These are phyloP conservation scores for Agriopis leucophaearia DNA, from an alignment of 2,888 invertebrate genomes.

Conservation along the genomic window DNA sequence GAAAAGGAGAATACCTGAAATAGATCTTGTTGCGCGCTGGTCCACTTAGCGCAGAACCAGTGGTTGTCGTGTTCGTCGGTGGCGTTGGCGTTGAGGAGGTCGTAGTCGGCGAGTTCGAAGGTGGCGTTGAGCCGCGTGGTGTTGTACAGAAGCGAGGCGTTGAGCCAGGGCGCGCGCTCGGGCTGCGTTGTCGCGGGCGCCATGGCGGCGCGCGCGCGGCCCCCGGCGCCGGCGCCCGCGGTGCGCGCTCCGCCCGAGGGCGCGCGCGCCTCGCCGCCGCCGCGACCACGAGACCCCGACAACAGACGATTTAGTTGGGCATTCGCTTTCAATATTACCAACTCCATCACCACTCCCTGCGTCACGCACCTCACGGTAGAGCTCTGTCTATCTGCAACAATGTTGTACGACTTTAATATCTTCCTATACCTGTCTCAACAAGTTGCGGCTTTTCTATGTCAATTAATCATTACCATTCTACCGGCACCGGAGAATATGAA, in stretches of 20 bases:
- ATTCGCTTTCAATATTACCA: slow-evolving; percentile 87
- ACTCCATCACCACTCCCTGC: slow-evolving; percentile 85
- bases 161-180: slow-evolving; percentile 82
- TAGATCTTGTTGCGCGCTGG: slow-evolving; percentile 92
- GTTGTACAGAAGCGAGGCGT: slow-evolving; percentile 85
- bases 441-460: too few species aligned
- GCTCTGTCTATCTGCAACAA: slow-evolving; percentile 59
- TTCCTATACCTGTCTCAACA: too few species aligned
- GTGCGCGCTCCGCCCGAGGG: slow-evolving; percentile 53
- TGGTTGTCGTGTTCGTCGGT: slow-evolving; percentile 79
- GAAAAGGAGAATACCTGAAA: slow-evolving; percentile 85
- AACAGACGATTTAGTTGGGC: slow-evolving; percentile 87
- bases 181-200: slow-evolving; percentile 80
- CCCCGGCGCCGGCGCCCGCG: slow-evolving; percentile 54
- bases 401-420: too few species aligned
- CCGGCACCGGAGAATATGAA: too few species aligned
- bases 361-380: slow-evolving; percentile 60
- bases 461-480: too few species aligned
- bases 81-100: slow-evolving; percentile 79
- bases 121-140: slow-evolving; percentile 83
- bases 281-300: slow-evolving; percentile 70
- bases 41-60: slow-evolving; percentile 91
- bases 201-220: slow-evolving; percentile 72
- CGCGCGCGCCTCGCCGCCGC: slow-evolving; percentile 57
- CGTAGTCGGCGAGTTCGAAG: slow-evolving; percentile 81